Conservation (phyloP, 2,888 invertebrate species). For the Drosophila flavopinicola region DNA sequence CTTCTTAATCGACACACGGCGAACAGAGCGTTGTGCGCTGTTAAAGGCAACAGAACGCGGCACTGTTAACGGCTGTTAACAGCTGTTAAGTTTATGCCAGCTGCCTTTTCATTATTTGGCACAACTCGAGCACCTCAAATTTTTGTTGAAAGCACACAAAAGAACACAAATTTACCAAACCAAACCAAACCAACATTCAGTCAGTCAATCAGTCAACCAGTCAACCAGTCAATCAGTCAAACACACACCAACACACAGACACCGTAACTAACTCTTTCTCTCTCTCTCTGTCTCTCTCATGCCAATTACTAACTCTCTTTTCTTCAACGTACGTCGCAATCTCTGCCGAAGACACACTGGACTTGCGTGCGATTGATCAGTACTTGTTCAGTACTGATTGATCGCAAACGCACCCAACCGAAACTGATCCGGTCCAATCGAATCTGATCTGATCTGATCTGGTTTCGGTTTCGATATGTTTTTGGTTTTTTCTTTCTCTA, state of each 20-base stretch:
- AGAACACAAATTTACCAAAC: conserved; percentile 9
- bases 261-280: conserved; percentile 50
- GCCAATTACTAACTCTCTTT: conserved; percentile 52
- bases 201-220: conserved; percentile 17
- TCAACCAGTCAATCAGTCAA: conserved; percentile 12
- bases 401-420: conserved; percentile 29
- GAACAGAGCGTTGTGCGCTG: conserved; percentile 21
- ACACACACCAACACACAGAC: conserved; percentile 6
- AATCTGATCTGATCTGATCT: background rate
- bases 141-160: conserved; percentile 47
- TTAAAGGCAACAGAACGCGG: conserved; percentile 29
- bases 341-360: conserved; percentile 48
- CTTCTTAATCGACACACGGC: conserved; percentile 23
- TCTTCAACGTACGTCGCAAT: conserved; percentile 50
- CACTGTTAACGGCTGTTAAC: conserved; percentile 32
- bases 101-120: conserved; percentile 34
- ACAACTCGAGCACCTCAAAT: conserved; percentile 44
- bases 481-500: conserved; percentile 48
- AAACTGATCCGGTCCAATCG: conserved; percentile 12
- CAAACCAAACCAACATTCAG: conserved; percentile 10
- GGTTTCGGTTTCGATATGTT: conserved; percentile 48
- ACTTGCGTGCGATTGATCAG: conserved; percentile 47
- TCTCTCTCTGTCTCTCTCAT: conserved; percentile 54
- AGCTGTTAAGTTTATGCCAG: conserved; percentile 19
- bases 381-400: conserved; percentile 38